Evolutionary conservation across 2,888 invertebrate genomes (phyloP), one percentile per base, ranked within the genome.

Genomic region (Mantis religiosa): DNA sequence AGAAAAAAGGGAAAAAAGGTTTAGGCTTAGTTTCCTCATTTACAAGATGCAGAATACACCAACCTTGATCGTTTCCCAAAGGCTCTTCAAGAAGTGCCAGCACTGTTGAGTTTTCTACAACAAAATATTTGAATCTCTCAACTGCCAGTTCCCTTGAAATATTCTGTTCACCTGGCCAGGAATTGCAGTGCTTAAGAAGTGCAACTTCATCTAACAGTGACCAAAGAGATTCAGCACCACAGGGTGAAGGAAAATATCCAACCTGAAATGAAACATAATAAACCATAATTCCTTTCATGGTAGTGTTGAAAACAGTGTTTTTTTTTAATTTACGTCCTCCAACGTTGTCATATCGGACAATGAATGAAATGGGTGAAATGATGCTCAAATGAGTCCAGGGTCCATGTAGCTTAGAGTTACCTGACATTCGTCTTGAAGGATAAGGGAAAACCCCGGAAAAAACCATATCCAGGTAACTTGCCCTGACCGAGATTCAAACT

Each of bases 81-180:
- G 98, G 98, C 92, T 98, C 98, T 92, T 99, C 99, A 14, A 99
- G 93, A 89, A 99, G 93, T 0, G 98, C 98, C 91, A 99, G 94
- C 93, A 99, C 95, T 12, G 98, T 97, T 82, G 96, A 96, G 90
- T 98, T 98, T 92, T 99, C 99, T 0, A 98, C 96, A 3, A 98
- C 97, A 93, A 98, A 99, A 93, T 99, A 99, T 90, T 97, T 95
- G 92, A 97, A 98, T 90, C 95, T 95, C 90, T 95, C 95, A 12
- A 96, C 94, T 0, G 96, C 96, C 85, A 95, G 94, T 90, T 95
- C 95, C 88, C 94, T 93, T 82, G 94, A 94, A 1, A 94, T 93
- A 71, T 87, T 71, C 87, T 93, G 93, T 41, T 93, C 93, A 54
- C 94, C 94, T 6, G 89, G 91, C 93, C 92, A 83, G 0, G 96